Base-by-base conservation (phyloP, 2,888 invertebrate genomes). In the Mythimna albipuncta region DNA sequence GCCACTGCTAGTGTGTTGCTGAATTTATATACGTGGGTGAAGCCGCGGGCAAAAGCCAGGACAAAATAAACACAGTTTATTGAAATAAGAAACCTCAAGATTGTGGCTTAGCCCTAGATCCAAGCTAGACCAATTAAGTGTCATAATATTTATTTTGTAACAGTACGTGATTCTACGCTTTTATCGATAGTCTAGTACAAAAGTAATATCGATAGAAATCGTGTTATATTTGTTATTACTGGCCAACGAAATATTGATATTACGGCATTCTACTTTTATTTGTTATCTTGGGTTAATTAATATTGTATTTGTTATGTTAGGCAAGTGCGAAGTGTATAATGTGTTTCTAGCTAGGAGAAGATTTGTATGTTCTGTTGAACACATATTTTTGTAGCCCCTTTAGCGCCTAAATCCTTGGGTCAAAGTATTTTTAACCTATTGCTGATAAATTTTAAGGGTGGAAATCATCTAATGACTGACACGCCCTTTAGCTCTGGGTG, bases 131-230 rank as follows among this genome's bases (percentile, higher is more conserved):
- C 64, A 54, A 64, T 64, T 44, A 78, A 19, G 10, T 35, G 65
- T 32, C 57, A 54, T 32, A 67, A 10, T 50, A 21, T 64, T 69
- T 47, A 71, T 72, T 80, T 83, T 44, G 72, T 73, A 76, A 82
- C 19, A n/a, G 63, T 69, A 82, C 84, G 82, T 82, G 82, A 76
- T 73, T 50, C 21, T 35, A 64, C 38, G 62, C 47, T 10, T 38
- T 44, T 35, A 67, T 59, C 38, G 63, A 21, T 54, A 44, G 16
- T 66, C 59, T 71, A 50, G 57, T 52, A 26, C 26, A 57, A 73
- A 77, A 57, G 55, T 57, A 59, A 11, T 50, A 59, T 38, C 44
- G 44, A 57, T 55, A 54, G 38, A 57, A 69, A 64, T 55, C 26
- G n/a, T 47, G 16, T 63, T 50, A 69, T 10, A 11, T 16, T 62